Evolutionary conservation across 2,113 vertebrate genomes (phyloP), one percentile per base, ranked within the genome.

Genomic region (Dasyprocta punctata): DNA sequence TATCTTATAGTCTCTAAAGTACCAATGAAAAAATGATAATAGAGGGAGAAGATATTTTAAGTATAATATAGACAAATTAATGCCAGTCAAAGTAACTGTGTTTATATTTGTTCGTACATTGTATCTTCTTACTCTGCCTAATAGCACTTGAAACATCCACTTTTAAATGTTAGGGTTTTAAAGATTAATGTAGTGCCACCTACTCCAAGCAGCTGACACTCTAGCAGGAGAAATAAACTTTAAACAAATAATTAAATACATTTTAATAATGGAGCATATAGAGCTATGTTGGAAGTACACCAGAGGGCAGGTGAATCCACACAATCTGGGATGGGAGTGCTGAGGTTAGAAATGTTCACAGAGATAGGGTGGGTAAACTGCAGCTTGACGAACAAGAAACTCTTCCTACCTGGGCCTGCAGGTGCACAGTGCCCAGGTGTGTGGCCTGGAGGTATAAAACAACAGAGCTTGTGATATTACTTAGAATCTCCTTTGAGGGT

Each of bases 1-100:
- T 83, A 6, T 97, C 71, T 97, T 65, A 86, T 0, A 89, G 73
- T 96, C 96, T 97, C 82, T 94, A 41, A 94, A 95, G 75, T 94
- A 41, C 36, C 20, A 30, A 4, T 85, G 47, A 41, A 69, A 96
- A 95, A 96, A 77, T 94, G 56, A 8, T 92, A 89, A 69, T 94
- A 95, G 73, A 92, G 54, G 63, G 30, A 93, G 65, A 49, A 36
- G 61, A 10, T 96, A 85, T 95, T 97, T 80, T 96, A 80, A 77
- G 86, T 93, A 30, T 77, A 91, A 86, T 93, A 16, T 86, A 89
- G 88, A 86, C 38, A 89, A 91, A 94, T 95, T 81, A 95, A 78
- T 94, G 88, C 94, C 90, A 78, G 41, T 82, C 96, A 73, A 38
- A 88, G 26, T 30, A 83, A 75, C 75, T 80, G 19, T 96, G 67